Percentiles rank a stretch among this genome's conserved stretches.
Evolutionary conservation across 2,797 vertebrate species (phyloP).

Genomic region (Amphiprion clarkii): DNA sequence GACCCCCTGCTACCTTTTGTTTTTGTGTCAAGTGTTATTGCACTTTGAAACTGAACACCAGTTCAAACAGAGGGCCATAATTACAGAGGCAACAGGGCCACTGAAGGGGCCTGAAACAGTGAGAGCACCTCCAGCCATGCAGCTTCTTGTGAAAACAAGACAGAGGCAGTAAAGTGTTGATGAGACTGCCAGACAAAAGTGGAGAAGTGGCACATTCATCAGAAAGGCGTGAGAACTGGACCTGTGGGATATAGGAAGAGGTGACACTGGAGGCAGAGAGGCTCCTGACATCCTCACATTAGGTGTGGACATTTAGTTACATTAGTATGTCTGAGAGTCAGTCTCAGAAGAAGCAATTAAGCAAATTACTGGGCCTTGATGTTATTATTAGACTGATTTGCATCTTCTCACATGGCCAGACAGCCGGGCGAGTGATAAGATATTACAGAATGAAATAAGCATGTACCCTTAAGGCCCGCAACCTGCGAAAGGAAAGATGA

Average conservation of each 20-base stretch:
- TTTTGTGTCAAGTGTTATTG: constrained; percentile 78
- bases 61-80: constrained; percentile 77
- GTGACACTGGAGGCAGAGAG: constrained; percentile 27
- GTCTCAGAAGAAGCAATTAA: constrained; percentile 27
- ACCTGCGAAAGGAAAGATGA: background rate
- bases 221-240: constrained; percentile 67
- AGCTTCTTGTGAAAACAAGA: constrained; percentile 76
- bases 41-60: constrained; percentile 82
- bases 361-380: constrained; percentile 4
- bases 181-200: constrained; percentile 62
- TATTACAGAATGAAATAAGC: constrained; percentile 9
- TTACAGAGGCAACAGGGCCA: constrained; percentile 55
- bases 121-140: constrained; percentile 54
- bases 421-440: constrained; percentile 10
- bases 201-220: constrained; percentile 76
- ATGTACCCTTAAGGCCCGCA: background rate
- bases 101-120: constrained; percentile 45
- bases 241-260: constrained; percentile 31
- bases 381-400: constrained; percentile 23
- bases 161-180: constrained; percentile 65
- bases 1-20: constrained; percentile 69
- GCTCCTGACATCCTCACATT: constrained; percentile 29
- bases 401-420: constrained; percentile 11
- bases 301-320: constrained; percentile 39
- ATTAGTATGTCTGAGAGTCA: constrained; percentile 15